A percentile compares a stretch with the other conserved stretches of the same genome.
Evolutionary conservation across 2,888 invertebrate genomes (phyloP).

Genomic region (Pilophorus perplexus): DNA sequence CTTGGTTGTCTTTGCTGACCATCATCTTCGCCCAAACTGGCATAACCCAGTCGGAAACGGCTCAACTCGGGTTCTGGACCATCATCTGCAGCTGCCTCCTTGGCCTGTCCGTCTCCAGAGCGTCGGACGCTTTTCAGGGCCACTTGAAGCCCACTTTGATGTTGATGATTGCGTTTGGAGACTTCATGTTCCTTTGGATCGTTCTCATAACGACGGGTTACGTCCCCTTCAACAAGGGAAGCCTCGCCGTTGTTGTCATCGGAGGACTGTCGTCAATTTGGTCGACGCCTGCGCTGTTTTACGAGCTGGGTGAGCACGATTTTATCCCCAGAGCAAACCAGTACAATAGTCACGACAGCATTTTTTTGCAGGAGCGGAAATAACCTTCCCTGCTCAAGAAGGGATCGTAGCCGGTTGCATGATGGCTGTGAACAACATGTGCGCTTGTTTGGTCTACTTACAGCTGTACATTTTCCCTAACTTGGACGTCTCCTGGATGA

Average conservation of each 20-base stretch:
- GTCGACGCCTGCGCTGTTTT: slow-evolving; percentile 51
- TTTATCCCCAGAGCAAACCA: no score
- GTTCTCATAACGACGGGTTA: slow-evolving; percentile 49
- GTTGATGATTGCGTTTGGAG: slow-evolving; percentile 48
- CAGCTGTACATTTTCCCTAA: slow-evolving; percentile 43
- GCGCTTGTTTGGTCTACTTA: slow-evolving; percentile 43
- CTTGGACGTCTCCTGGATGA: slow-evolving; percentile 45
- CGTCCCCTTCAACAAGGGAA: slow-evolving; percentile 49
- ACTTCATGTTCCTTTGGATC: slow-evolving; percentile 51
- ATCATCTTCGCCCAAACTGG: slow-evolving; percentile 49
- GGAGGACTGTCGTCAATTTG: slow-evolving; percentile 50
- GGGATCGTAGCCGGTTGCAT: slow-evolving; percentile 51
- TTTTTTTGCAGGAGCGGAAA: slow-evolving; percentile 50
- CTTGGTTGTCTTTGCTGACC: slow-evolving; percentile 51
- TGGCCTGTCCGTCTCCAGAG: slow-evolving; percentile 49
- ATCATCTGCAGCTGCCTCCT: slow-evolving; percentile 50
- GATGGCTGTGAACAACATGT: slow-evolving; percentile 49
- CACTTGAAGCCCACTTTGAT: slow-evolving; percentile 49
- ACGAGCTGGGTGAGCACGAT: slow-evolving; percentile 48
- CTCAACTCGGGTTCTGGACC: slow-evolving; percentile 51
- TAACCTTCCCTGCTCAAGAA: slow-evolving; percentile 51
- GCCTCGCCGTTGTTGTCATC: slow-evolving; percentile 50
- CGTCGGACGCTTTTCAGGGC: slow-evolving; percentile 50
- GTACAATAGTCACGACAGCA: no score
- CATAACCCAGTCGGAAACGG: slow-evolving; percentile 50